phyloP scores from a whole-genome alignment of 1,140 invertebrate genomes.

The Saccostrea cuccullata region DNA sequence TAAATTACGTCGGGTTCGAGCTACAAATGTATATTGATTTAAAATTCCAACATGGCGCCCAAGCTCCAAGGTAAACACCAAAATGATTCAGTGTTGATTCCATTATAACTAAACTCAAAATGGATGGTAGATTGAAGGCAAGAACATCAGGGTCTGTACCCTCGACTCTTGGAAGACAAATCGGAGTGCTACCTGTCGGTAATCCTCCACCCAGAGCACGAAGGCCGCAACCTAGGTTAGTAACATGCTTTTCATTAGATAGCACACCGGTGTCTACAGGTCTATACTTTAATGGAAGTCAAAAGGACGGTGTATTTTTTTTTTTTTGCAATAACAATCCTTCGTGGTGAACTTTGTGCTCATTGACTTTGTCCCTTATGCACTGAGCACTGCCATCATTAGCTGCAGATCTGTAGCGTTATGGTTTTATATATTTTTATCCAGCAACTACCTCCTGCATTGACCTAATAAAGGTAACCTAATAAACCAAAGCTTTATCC shows the following conservation, averaged over 20 bases:
- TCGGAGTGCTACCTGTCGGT: conserved; percentile 57
- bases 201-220: conserved; percentile 48
- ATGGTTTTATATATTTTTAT: no score
- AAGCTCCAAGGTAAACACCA: conserved; percentile 54
- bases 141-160: conserved; percentile 47
- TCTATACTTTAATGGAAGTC: no score
- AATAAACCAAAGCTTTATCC: no score
- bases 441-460: no score
- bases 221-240: conserved; percentile 36
- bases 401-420: no score
- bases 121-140: conserved; percentile 58
- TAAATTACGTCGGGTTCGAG: background rate
- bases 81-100: background rate
- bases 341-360: no score
- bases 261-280: no score
- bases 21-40: conserved; percentile 62
- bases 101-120: background rate
- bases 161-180: conserved; percentile 52
- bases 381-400: no score
- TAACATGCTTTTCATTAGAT: background rate
- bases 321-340: no score
- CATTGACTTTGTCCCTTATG: no score
- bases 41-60: conserved; percentile 53
- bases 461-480: no score
- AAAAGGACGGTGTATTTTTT: no score